Evolutionary conservation across 2,888 invertebrate genomes (phyloP).

Genomic region (Eupithecia insigniata): DNA sequence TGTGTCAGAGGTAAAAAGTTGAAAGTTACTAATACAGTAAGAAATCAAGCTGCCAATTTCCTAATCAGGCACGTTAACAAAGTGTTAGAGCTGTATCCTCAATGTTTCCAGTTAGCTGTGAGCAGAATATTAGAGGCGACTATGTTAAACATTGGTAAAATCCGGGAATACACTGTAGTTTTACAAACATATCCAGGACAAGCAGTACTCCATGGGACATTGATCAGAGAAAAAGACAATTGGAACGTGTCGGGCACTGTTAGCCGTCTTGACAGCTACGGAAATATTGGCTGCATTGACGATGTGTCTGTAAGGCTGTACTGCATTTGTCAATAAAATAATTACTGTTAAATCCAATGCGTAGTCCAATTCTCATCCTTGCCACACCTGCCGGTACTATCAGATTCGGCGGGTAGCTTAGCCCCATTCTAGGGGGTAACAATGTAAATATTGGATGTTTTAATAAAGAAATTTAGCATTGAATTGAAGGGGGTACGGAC

Average conservation of each 20-base stretch:
- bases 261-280: conserved; percentile 89
- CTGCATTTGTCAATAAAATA: conserved; percentile 85
- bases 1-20: conserved; percentile 87
- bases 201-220: conserved; percentile 90
- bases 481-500: no score
- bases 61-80: conserved; percentile 86
- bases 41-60: conserved; percentile 82
- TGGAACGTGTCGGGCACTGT: conserved; percentile 87
- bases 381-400: neutral
- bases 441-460: no score
- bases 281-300: conserved; percentile 89
- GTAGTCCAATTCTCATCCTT: neutral
- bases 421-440: no score
- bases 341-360: neutral
- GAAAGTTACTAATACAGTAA: conserved; percentile 73
- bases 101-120: conserved; percentile 71
- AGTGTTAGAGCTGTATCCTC: conserved; percentile 82
- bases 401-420: no score
- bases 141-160: conserved; percentile 76
- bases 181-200: conserved; percentile 86
- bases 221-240: conserved; percentile 60
- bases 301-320: conserved; percentile 88
- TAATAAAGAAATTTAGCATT: no score
- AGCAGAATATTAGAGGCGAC: conserved; percentile 59
- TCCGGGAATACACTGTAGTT: conserved; percentile 84